These are phyloP conservation scores for Thomomys bottae DNA, from an alignment of 2,113 vertebrate genomes.

Conservation along the genomic window DNA sequence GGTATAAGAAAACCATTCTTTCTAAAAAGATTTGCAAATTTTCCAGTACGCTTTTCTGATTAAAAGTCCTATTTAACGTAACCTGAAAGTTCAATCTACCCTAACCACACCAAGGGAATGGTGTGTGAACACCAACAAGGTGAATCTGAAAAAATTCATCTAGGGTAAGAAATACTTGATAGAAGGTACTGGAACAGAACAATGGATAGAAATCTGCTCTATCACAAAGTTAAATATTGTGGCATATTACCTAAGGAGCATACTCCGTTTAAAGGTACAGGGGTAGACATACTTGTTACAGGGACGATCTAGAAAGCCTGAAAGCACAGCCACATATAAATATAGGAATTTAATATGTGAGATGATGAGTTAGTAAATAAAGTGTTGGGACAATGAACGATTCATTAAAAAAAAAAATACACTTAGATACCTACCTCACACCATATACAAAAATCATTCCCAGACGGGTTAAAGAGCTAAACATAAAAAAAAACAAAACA, in stretches of 20 bases:
- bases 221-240: conserved; percentile 29
- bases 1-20: conserved; percentile 16
- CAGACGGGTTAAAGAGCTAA: conserved; percentile 84
- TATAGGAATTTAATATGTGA: conserved; percentile 70
- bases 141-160: conserved; percentile 37
- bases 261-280: conserved; percentile 37
- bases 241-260: conserved; percentile 35
- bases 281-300: conserved; percentile 52
- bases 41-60: background rate
- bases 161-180: background rate
- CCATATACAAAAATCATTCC: conserved; percentile 84
- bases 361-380: conserved; percentile 77
- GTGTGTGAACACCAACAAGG: conserved; percentile 10
- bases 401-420: conserved; percentile 74
- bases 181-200: conserved; percentile 37
- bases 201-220: conserved; percentile 15
- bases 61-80: background rate
- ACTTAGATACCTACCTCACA: conserved; percentile 82
- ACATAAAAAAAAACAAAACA: conserved; percentile 82
- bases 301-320: conserved; percentile 46
- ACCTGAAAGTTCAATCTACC: conserved; percentile 36
- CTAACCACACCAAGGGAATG: background rate
- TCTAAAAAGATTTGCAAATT: conserved; percentile 6
- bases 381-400: conserved; percentile 68
- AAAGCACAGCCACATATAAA: conserved; percentile 47